Percentiles rank a stretch among this genome's conserved stretches.
phyloP scores from a whole-genome alignment of 2,888 invertebrate species.

The Electrophaes corylata region DNA sequence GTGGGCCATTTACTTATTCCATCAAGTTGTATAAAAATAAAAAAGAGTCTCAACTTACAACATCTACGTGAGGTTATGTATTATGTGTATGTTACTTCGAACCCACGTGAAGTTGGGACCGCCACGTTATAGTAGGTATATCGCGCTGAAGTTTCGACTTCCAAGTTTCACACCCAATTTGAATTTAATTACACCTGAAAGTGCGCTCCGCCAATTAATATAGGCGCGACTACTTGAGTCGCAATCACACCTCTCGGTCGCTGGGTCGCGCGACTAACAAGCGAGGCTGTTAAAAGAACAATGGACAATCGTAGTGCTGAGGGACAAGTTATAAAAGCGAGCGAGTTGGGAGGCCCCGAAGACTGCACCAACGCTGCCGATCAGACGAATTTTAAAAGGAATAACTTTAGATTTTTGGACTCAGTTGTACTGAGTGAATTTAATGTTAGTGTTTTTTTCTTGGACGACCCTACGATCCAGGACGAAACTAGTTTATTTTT shows the following conservation, averaged over 20 bases:
- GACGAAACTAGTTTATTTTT: no score
- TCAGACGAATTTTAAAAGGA: background rate
- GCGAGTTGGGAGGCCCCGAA: background rate
- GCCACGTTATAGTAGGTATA: no score
- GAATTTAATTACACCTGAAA: conserved; percentile 22
- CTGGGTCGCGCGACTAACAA: conserved; percentile 69
- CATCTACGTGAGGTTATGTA: no score
- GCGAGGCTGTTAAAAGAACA: conserved; percentile 81
- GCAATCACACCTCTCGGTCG: conserved; percentile 65
- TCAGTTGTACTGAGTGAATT: no score
- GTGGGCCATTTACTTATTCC: no score
- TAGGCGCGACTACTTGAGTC: conserved; percentile 24
- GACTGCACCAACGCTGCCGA: background rate
- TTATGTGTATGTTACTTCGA: no score
- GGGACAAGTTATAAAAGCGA: conserved; percentile 32
- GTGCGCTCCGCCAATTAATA: conserved; percentile 45
- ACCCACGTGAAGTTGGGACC: no score
- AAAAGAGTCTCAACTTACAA: no score
- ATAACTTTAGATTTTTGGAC: no score
- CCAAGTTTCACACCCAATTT: background rate
- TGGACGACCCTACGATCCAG: no score
- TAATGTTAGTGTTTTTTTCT: no score
- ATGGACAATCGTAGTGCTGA: conserved; percentile 66
- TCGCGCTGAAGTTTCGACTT: background rate
- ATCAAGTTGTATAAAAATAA: no score